Evolutionary conservation across 2,888 invertebrate genomes (phyloP), one percentile per base, ranked within the genome.

Genomic region (Diplolepis rosae): DNA sequence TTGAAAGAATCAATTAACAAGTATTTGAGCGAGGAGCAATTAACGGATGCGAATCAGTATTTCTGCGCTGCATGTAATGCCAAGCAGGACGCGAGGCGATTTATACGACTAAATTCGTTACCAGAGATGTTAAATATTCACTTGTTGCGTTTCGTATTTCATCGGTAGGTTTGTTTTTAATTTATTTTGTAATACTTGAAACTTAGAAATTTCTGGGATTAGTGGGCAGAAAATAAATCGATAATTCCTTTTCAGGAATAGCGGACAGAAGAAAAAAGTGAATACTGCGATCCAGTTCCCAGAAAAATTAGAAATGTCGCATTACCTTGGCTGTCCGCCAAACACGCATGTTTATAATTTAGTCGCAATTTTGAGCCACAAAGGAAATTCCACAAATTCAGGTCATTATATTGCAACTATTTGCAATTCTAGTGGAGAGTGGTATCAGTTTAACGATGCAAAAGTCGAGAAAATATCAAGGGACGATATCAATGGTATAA

Each of bases 361-460:
- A 52, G 90, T 90, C 45, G 93, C 93, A 4, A 93, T 93, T 69
- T 88, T 93, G 52, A 92, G 93, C 74, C 93, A 93, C 80, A 91
- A 92, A 79, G 93, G 93, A 1, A 90, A 90, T 15, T 92, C 91
- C 71, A 92, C 93, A 5, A 90, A 92, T 82, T 92, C 92, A 65
- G 93, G 93, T 0, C 93, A 93, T 84, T 93, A 93, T 82, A 90
- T 93, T 83, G 89, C 90, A 79, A 87, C 86, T 84, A 89, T 86
- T 77, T 84, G 85, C 73, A 85, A 85, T 77, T 84, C 89, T 11
- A 89, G 89, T 18, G 90, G 90, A 18, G 89, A 90, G 56, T 93
- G 93, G 93, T 92, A 90, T 83, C 91, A 92, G 79, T 93, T 93
- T 82, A 93, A 93, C 81, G 93, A 93, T 79, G 91, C 91, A 69